Evolutionary conservation across 1,140 invertebrate species (phyloP), one percentile per base, ranked within the genome.

Genomic region (Neoseiulus cucumeris): DNA sequence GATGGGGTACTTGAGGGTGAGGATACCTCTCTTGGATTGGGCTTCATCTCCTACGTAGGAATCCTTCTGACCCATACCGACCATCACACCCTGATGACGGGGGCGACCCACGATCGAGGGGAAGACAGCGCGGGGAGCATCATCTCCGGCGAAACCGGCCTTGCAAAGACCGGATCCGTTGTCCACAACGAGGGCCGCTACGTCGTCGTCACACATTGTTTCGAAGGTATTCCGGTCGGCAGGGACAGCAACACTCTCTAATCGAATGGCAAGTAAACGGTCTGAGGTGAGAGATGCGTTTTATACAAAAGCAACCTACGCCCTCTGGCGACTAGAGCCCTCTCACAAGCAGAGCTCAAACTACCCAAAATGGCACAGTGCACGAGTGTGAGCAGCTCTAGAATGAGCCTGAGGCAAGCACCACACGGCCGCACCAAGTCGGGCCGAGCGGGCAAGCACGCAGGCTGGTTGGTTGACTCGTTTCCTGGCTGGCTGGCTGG

Each of bases 1-100:
- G 77, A 95, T 93, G 72, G 91, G 91, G 79, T 95, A 95, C 78
- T 94, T 94, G 75, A 95, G 79, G 68, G 89, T 92, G 70, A 91
- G 83, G 76, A 91, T 91, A 85, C 75, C 88, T 84, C 91, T 85
- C 80, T 95, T 95, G 77, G 84, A 87, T 79, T 95, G 91, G 73
- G 92, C 92, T 79, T 95, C 92, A 77, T 96, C 91, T 71, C 92
- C 92, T 65, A 96, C 91, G 77, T 96, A 95, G 55, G 86, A 88
- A 80, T 96, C 91, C 79, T 94, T 95, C 76, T 95, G 91, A 72
- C 91, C 91, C 91, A 95, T 96, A 78, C 92, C 91, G 70, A 96
- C 91, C 91, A 96, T 95, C 71, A 96, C 91, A 74, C 81, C 79
- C 76, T 82, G 80, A 81, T 92, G 89, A 69, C 89, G 82, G 42